Evolutionary conservation across 2,797 vertebrate species (phyloP).

Genomic region (Aeoliscus strigatus): DNA sequence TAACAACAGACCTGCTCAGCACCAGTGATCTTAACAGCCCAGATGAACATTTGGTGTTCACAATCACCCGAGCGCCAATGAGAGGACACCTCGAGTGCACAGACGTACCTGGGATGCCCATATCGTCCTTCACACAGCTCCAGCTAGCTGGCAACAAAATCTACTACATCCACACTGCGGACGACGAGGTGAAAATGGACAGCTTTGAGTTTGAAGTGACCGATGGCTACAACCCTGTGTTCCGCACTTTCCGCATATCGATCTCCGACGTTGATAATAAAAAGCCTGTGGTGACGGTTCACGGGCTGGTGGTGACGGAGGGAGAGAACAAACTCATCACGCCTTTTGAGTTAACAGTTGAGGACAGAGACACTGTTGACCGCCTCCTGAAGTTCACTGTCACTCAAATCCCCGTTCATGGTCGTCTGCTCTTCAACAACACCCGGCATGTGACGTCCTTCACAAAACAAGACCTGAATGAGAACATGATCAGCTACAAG

Average conservation of each 20-base stretch:
- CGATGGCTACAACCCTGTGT: slow-evolving; percentile 92
- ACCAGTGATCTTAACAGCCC: slow-evolving; percentile 95
- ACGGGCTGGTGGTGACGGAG: slow-evolving; percentile 82
- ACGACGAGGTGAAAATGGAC: slow-evolving; percentile 95
- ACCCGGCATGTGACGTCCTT: slow-evolving; percentile 78
- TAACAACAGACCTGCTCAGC: slow-evolving; percentile 93
- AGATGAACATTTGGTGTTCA: slow-evolving; percentile 91
- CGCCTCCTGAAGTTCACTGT: slow-evolving; percentile 82
- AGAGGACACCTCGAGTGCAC: slow-evolving; percentile 93
- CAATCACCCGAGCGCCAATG: slow-evolving; percentile 86
- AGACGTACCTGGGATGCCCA: slow-evolving; percentile 81
- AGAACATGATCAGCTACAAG: slow-evolving; percentile 94
- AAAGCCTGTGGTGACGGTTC: slow-evolving; percentile 89
- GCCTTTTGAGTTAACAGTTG: slow-evolving; percentile 90
- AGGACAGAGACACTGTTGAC: slow-evolving; percentile 92
- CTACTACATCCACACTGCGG: slow-evolving; percentile 92
- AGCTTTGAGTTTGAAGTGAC: slow-evolving; percentile 98
- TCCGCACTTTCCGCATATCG: slow-evolving; percentile 92
- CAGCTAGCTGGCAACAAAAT: slow-evolving; percentile 93
- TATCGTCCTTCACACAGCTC: slow-evolving; percentile 90
- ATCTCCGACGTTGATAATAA: slow-evolving; percentile 95
- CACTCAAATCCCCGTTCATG: slow-evolving; percentile 87
- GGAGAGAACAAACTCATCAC: slow-evolving; percentile 89
- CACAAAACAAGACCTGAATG: slow-evolving; percentile 93
- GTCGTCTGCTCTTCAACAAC: slow-evolving; percentile 86